Conservation (phyloP, 2,113 vertebrate genomes). For the Pseudorasbora parva region DNA sequence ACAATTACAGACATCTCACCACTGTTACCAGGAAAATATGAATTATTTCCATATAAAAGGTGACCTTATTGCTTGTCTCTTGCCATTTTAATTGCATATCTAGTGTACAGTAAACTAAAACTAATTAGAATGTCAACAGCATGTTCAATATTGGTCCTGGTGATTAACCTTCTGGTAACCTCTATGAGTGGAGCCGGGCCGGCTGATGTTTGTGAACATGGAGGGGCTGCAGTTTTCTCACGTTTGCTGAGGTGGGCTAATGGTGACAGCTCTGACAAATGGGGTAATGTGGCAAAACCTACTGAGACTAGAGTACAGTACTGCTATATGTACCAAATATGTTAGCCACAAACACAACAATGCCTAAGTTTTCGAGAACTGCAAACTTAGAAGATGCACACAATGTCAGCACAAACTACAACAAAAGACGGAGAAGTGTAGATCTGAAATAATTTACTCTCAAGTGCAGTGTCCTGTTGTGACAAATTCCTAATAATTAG, state of each 20-base stretch:
- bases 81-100: constrained; percentile 40
- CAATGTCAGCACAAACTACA: constrained; percentile 25
- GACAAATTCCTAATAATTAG: neutral
- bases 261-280: constrained; percentile 63
- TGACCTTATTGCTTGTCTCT: constrained; percentile 33
- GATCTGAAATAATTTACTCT: neutral
- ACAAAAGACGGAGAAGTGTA: neutral
- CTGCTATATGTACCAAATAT: constrained; percentile 49
- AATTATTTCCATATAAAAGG: constrained; percentile 14
- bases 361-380: constrained; percentile 3
- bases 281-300: constrained; percentile 56
- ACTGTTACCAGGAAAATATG: neutral
- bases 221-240: constrained; percentile 51
- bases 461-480: neutral
- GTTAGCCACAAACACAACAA: constrained; percentile 40
- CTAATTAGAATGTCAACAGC: constrained; percentile 50
- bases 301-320: constrained; percentile 49
- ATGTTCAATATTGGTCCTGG: constrained; percentile 46
- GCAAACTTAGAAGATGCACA: constrained; percentile 11
- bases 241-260: constrained; percentile 59
- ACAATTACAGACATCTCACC: neutral
- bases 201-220: constrained; percentile 47
- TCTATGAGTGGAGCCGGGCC: constrained; percentile 39
- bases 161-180: constrained; percentile 60
- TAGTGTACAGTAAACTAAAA: constrained; percentile 36